Evolutionary conservation across 1,140 invertebrate genomes (phyloP).

Genomic region (Nasonia vitripennis): DNA sequence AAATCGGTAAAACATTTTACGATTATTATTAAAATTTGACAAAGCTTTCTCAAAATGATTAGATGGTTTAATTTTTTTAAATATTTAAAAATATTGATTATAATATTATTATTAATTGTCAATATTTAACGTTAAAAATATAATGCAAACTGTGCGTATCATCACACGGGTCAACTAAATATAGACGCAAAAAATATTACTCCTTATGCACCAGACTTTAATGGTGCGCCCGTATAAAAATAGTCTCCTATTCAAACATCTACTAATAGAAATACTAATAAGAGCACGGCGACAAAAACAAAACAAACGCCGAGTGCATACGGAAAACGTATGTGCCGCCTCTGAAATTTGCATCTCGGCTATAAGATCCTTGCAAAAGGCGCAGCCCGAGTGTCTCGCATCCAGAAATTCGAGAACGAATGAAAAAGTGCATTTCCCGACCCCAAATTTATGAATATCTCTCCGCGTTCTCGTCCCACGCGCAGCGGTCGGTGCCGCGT

Average conservation of each 20-base stretch:
- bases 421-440: not conserved
- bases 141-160: no score
- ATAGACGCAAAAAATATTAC: not conserved
- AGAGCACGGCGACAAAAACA: not conserved
- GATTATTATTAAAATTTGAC: no score
- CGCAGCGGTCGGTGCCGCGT: not conserved
- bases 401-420: not conserved
- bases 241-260: not conserved
- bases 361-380: not conserved
- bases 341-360: no score
- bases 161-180: not conserved
- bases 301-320: not conserved
- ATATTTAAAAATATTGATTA: no score
- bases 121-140: no score
- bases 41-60: no score
- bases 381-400: not conserved
- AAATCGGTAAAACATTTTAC: no score
- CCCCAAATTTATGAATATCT: not conserved
- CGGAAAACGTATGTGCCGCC: not conserved
- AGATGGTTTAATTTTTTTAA: no score
- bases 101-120: no score
- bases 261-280: slow-evolving; percentile 2
- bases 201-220: not conserved
- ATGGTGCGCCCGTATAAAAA: not conserved
- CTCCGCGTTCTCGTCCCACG: not conserved